Evolutionary conservation across 1,140 invertebrate species (phyloP).

Genomic region (Copidosoma floridanum): DNA sequence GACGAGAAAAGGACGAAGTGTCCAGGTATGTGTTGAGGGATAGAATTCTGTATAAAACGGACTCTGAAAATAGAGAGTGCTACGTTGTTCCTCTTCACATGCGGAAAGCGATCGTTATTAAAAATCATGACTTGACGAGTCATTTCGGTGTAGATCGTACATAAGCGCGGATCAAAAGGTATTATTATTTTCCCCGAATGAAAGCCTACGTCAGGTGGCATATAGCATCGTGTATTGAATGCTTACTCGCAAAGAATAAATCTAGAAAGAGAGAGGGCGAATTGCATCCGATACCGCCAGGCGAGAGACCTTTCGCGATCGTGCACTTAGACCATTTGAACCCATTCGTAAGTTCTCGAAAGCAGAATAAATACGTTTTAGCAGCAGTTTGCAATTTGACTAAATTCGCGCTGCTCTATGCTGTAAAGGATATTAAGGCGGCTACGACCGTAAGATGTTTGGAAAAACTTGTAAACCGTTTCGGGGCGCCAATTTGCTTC

Average conservation of each 20-base stretch:
- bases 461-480: too few relatives aligned
- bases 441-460: background rate
- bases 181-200: conserved; percentile 20
- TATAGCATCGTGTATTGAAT: conserved; percentile 12
- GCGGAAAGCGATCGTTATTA: conserved; percentile 9
- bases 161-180: background rate
- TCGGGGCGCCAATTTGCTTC: conserved; percentile 30
- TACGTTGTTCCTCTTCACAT: conserved; percentile 17
- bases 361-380: conserved; percentile 18
- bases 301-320: conserved; percentile 17
- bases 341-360: conserved; percentile 6
- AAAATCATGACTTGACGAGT: conserved; percentile 3
- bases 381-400: conserved; percentile 26
- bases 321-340: conserved; percentile 28
- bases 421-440: too few relatives aligned
- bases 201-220: conserved; percentile 6
- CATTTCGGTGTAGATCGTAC: conserved; percentile 19
- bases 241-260: conserved; percentile 15
- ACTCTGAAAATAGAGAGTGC: background rate
- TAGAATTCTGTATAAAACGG: background rate
- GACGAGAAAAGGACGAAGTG: conserved; percentile 11
- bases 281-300: conserved; percentile 28
- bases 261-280: conserved; percentile 15
- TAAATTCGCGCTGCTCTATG: conserved; percentile 10
- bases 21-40: conserved; percentile 1